Conservation (phyloP, 2,888 invertebrate species). For the Xestoiulus laeticollis region DNA sequence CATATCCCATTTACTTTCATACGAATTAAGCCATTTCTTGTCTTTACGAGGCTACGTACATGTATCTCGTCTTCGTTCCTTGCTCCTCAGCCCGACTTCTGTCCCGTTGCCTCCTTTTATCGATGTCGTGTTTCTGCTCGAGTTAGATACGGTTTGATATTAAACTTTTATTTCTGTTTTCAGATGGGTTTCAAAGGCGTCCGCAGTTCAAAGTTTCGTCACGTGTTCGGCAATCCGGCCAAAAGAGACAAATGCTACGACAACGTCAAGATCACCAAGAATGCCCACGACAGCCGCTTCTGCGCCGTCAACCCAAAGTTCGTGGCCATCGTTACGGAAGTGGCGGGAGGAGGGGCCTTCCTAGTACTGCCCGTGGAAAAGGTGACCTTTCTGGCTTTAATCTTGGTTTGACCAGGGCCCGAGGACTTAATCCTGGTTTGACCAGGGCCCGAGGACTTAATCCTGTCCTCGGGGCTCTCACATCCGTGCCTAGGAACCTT, state of each 20-base stretch:
- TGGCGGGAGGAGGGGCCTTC: slow-evolving; percentile 95
- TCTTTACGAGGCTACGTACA: too few relatives aligned
- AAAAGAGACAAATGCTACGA: slow-evolving; percentile 98
- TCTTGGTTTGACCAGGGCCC: slow-evolving; percentile 56
- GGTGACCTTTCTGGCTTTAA: slow-evolving; percentile 67
- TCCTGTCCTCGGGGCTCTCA: too few relatives aligned
- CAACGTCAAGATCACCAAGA: slow-evolving; percentile 93
- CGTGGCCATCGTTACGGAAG: slow-evolving; percentile 95
- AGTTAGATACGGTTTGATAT: too few relatives aligned
- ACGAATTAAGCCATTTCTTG: too few relatives aligned
- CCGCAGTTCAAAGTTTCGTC: slow-evolving; percentile 97
- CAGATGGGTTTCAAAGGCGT: slow-evolving; percentile 95
- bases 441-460: too few relatives aligned
- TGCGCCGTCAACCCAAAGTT: slow-evolving; percentile 99
- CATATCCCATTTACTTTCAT: too few relatives aligned
- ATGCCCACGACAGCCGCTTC: slow-evolving; percentile 97
- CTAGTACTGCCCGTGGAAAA: slow-evolving; percentile 93
- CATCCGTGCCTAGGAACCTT: too few relatives aligned
- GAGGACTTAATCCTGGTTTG: too few relatives aligned
- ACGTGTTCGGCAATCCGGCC: slow-evolving; percentile 89
- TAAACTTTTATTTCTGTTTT: slow-evolving; percentile 14
- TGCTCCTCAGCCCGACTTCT: too few relatives aligned
- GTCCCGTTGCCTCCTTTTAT: too few relatives aligned
- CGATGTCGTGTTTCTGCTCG: too few relatives aligned
- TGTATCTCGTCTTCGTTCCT: too few relatives aligned